These are phyloP conservation scores for Fundulus diaphanus DNA, from an alignment of 2,797 vertebrate genomes.

Conservation along the genomic window DNA sequence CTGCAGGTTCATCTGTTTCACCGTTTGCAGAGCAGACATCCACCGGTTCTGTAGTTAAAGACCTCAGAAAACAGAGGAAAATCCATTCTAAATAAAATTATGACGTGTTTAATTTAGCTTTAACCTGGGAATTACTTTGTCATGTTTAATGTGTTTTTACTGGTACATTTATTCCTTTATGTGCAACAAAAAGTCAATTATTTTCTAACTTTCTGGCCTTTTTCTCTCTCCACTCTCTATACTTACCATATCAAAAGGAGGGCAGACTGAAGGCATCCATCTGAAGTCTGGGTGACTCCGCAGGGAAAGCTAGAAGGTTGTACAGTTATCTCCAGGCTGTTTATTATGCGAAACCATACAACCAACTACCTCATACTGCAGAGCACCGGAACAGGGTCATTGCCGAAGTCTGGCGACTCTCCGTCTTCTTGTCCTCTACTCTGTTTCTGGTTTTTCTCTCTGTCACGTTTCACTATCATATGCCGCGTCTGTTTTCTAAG, in stretches of 20 bases:
- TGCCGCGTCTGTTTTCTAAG: background rate
- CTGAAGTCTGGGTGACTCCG: constrained; percentile 83
- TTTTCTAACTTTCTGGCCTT: constrained; percentile 8
- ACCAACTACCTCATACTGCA: constrained; percentile 96
- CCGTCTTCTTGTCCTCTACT: constrained; percentile 26
- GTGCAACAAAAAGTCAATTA: background rate
- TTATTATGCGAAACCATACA: constrained; percentile 90
- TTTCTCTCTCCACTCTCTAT: constrained; percentile 31
- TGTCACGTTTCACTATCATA: constrained; percentile 4
- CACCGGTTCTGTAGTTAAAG: background rate
- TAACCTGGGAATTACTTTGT: constrained; percentile 1
- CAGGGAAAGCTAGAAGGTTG: constrained; percentile 93
- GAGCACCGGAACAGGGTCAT: constrained; percentile 74
- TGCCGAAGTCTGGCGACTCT: constrained; percentile 36
- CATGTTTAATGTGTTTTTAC: background rate
- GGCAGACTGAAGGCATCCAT: constrained; percentile 1
- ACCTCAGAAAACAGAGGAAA: background rate
- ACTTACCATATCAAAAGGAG: constrained; percentile 60
- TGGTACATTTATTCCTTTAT: background rate
- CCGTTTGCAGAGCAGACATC: background rate
- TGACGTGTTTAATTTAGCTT: background rate
- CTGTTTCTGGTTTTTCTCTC: constrained; percentile 11
- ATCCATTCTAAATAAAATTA: background rate
- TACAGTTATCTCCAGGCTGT: constrained; percentile 87
- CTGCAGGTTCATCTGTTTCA: constrained; percentile 13